These are phyloP conservation scores for Chelonia mydas DNA, from an alignment of 2,797 vertebrate species.

Conservation along the genomic window DNA sequence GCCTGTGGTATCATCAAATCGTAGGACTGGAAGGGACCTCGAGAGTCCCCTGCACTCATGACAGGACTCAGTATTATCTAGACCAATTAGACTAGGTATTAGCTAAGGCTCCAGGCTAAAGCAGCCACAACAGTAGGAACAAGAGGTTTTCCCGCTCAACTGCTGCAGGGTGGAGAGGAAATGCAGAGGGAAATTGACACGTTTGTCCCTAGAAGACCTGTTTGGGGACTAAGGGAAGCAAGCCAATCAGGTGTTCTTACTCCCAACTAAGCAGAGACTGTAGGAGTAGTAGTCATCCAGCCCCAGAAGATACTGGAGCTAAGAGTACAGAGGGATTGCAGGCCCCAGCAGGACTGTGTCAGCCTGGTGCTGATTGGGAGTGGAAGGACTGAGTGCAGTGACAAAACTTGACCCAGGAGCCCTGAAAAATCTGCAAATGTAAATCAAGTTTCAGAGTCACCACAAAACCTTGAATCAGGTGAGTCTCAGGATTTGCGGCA, in stretches of 20 bases:
- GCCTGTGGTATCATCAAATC: no score
- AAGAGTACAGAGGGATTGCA: background rate
- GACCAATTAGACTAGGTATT: no score
- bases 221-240: background rate
- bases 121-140: background rate
- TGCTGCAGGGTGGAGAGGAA: background rate
- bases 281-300: background rate
- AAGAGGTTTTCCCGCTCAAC: background rate
- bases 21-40: no score
- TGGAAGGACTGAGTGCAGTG: fast-evolving
- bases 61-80: no score
- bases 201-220: background rate
- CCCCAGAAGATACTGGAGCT: background rate
- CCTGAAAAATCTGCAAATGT: background rate
- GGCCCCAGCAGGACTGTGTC: background rate
- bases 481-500: background rate
- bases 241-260: background rate
- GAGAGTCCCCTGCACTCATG: no score
- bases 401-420: fast-evolving
- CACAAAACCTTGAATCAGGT: background rate
- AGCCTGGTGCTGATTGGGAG: background rate
- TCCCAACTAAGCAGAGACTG: background rate
- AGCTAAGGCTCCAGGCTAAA: background rate
- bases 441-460: background rate
- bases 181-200: background rate